phyloP scores from a whole-genome alignment of 1,140 invertebrate genomes.

The Leptinotarsa defecta region DNA sequence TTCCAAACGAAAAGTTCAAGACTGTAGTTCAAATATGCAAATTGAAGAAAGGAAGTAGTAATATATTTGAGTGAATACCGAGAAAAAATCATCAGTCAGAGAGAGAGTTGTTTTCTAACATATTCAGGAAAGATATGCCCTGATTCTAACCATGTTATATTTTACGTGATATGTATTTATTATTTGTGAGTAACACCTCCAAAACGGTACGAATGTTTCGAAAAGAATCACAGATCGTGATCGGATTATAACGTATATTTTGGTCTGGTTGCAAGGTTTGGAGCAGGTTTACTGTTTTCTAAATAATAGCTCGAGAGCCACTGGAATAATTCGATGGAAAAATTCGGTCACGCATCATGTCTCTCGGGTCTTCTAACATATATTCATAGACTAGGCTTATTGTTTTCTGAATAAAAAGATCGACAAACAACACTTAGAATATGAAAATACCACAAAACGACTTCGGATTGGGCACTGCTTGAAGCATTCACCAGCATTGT shows the following conservation, averaged over 20 bases:
- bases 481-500: background rate
- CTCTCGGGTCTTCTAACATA: background rate
- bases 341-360: background rate
- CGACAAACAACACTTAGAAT: background rate
- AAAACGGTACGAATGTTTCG: too few relatives aligned
- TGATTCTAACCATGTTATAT: too few relatives aligned
- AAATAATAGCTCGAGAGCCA: background rate
- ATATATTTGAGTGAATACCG: too few relatives aligned
- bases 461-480: background rate
- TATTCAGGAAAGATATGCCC: too few relatives aligned
- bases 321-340: background rate
- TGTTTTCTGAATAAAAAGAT: background rate
- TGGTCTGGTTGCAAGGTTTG: background rate
- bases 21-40: too few relatives aligned
- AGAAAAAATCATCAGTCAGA: too few relatives aligned
- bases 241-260: background rate
- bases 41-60: too few relatives aligned
- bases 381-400: background rate
- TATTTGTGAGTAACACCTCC: too few relatives aligned
- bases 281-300: background rate
- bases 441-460: background rate
- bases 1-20: too few relatives aligned
- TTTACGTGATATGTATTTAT: too few relatives aligned
- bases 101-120: too few relatives aligned
- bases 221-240: too few relatives aligned